Conservation (phyloP, 2,888 invertebrate genomes). For the Lasius fuliginosus region DNA sequence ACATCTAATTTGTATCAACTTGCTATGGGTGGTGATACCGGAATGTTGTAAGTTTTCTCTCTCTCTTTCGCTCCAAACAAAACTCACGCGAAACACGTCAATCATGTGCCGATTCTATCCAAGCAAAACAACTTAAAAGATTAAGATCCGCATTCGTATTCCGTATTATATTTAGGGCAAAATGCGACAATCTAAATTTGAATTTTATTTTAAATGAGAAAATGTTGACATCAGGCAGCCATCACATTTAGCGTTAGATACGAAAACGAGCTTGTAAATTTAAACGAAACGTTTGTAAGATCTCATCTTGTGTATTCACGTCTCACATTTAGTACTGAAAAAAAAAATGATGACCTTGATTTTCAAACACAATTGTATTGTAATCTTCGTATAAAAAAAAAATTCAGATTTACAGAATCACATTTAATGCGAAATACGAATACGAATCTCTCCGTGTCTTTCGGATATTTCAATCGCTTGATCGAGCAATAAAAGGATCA, state of each 20-base stretch:
- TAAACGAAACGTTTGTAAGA: slow-evolving; percentile 11
- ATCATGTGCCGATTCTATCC: slow-evolving; percentile 40
- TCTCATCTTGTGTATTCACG: background rate
- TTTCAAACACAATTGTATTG: background rate
- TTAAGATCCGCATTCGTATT: slow-evolving; percentile 23
- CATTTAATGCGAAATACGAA: background rate
- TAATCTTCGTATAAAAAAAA: slow-evolving; percentile 6
- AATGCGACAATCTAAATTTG: slow-evolving; percentile 4
- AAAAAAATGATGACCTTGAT: background rate
- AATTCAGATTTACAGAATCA: slow-evolving; percentile 9
- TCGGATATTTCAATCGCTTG: background rate
- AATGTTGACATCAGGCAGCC: background rate
- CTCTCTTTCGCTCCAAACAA: slow-evolving; percentile 54
- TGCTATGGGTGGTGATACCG: slow-evolving; percentile 83
- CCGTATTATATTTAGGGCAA: background rate
- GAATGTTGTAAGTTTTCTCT: slow-evolving; percentile 83
- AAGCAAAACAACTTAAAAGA: slow-evolving; percentile 28
- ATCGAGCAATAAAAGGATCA: slow-evolving; percentile 8
- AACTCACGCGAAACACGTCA: slow-evolving; percentile 63
- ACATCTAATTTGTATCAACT: slow-evolving; percentile 80
- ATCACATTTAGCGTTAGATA: background rate
- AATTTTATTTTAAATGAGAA: background rate
- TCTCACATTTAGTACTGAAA: background rate
- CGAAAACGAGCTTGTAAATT: background rate
- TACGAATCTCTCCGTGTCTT: background rate